These are phyloP conservation scores for Caenorhabditis sp. DNA, from an alignment of 2,888 invertebrate species.

Conservation along the genomic window DNA sequence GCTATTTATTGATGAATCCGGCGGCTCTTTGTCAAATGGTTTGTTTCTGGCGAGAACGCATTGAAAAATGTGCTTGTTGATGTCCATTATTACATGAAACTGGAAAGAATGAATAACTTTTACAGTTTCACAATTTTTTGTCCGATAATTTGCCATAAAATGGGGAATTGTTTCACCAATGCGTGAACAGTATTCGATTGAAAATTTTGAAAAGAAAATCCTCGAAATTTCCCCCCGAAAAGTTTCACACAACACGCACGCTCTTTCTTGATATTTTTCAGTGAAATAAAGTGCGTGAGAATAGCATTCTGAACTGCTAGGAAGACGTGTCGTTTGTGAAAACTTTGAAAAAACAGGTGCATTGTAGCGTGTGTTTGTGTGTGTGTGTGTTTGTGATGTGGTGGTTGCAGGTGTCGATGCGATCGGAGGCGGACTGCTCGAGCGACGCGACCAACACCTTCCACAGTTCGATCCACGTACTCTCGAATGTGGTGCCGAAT, in stretches of 20 bases:
- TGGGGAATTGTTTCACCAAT: not conserved
- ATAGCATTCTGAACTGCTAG: too few relatives aligned
- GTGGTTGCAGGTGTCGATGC: slow-evolving; percentile 50
- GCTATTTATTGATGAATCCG: slow-evolving; percentile 15
- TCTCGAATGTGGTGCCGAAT: too few relatives aligned
- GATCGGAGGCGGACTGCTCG: slow-evolving; percentile 35
- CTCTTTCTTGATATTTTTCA: too few relatives aligned
- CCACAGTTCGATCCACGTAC: too few relatives aligned
- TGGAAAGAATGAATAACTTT: not conserved
- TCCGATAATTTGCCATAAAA: too few relatives aligned
- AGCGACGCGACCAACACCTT: slow-evolving; percentile 47
- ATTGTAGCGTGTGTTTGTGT: not conserved
- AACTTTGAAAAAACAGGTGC: not conserved
- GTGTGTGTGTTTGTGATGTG: not conserved
- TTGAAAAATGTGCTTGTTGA: too few relatives aligned
- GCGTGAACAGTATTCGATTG: not conserved
- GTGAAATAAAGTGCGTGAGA: too few relatives aligned
- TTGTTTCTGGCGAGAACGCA: not conserved
- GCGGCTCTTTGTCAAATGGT: slow-evolving; percentile 38
- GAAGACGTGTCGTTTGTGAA: too few relatives aligned
- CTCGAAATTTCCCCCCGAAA: too few relatives aligned
- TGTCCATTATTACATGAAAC: too few relatives aligned
- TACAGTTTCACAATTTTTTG: not conserved
- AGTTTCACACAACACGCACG: too few relatives aligned
- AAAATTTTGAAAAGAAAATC: not conserved